Evolutionary conservation across 2,888 invertebrate genomes (phyloP).

Genomic region (Beris morrisii): DNA sequence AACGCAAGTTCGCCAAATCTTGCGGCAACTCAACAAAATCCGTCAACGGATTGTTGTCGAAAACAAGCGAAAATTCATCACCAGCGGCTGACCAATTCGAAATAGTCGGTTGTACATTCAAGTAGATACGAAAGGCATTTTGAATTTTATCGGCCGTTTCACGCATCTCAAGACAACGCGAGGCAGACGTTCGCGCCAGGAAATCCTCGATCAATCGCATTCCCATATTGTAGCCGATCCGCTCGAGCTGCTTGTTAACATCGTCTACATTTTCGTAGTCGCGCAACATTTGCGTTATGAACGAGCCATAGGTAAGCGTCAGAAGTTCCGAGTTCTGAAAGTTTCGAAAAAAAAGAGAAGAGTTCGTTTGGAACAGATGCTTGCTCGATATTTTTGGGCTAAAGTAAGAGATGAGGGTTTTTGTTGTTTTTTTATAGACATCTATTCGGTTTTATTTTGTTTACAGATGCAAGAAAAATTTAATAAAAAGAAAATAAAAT

Average conservation of each 20-base stretch:
- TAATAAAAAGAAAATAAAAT: slow-evolving; percentile 16
- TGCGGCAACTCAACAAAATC: slow-evolving; percentile 97
- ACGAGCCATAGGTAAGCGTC: slow-evolving; percentile 95
- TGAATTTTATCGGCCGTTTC: slow-evolving; percentile 97
- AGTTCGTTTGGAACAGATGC: slow-evolving; percentile 10
- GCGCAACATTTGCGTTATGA: slow-evolving; percentile 95
- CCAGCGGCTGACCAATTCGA: slow-evolving; percentile 92
- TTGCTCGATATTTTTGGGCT: not conserved
- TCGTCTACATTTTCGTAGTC: slow-evolving; percentile 97
- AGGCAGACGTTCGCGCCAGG: slow-evolving; percentile 85
- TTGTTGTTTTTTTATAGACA: slow-evolving; percentile 2
- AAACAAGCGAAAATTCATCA: slow-evolving; percentile 94
- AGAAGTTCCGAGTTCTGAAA: slow-evolving; percentile 93
- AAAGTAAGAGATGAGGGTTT: not conserved
- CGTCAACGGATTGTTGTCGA: slow-evolving; percentile 93
- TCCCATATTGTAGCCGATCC: slow-evolving; percentile 98
- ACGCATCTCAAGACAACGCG: slow-evolving; percentile 90
- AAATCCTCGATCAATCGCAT: slow-evolving; percentile 97
- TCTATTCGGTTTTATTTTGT: slow-evolving; percentile 9
- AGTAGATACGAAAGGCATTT: slow-evolving; percentile 75
- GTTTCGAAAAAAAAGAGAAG: slow-evolving; percentile 15
- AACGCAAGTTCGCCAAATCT: slow-evolving; percentile 78
- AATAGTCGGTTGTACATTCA: slow-evolving; percentile 90
- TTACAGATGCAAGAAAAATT: slow-evolving; percentile 20
- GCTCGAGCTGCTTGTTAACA: slow-evolving; percentile 94